Evolutionary conservation across 2,888 invertebrate genomes (phyloP).

Genomic region (Caenorhabditis sinica): DNA sequence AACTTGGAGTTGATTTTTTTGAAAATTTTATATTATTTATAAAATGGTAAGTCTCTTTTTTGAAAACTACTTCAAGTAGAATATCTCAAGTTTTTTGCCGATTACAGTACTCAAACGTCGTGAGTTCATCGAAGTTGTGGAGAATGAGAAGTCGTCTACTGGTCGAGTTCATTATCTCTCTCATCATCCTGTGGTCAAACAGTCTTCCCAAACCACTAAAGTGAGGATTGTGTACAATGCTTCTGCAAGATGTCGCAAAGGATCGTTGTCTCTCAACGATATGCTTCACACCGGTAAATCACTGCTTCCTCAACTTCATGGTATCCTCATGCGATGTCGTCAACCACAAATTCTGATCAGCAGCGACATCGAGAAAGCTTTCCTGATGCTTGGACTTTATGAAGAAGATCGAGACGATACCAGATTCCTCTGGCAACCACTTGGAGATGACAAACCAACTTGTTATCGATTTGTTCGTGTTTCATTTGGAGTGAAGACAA

Average conservation of each 20-base stretch:
- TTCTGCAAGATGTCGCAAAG: constrained; percentile 18
- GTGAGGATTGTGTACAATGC: constrained; percentile 72
- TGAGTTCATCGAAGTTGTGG: constrained; percentile 61
- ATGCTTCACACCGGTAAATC: constrained; percentile 54
- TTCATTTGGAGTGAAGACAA: no score
- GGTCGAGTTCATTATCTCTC: constrained; percentile 60
- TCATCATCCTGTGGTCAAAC: constrained; percentile 70
- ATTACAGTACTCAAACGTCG: background rate
- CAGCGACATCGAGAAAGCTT: constrained; percentile 71
- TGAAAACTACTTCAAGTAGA: no score
- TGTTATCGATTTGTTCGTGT: no score
- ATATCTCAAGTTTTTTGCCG: no score
- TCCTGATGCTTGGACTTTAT: constrained; percentile 63
- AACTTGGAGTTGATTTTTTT: no score
- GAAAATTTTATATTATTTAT: no score
- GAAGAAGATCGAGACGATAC: constrained; percentile 62
- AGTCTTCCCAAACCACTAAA: constrained; percentile 56
- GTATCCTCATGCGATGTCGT: constrained; percentile 64
- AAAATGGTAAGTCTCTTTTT: no score
- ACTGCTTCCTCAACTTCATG: constrained; percentile 57
- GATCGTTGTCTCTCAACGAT: constrained; percentile 63
- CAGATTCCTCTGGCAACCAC: constrained; percentile 51
- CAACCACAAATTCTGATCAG: constrained; percentile 33
- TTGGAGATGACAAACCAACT: no score
- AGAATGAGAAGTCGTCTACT: constrained; percentile 14